phyloP scores from a whole-genome alignment of 2,113 vertebrate species.

The Gasterosteus aculeatus region DNA sequence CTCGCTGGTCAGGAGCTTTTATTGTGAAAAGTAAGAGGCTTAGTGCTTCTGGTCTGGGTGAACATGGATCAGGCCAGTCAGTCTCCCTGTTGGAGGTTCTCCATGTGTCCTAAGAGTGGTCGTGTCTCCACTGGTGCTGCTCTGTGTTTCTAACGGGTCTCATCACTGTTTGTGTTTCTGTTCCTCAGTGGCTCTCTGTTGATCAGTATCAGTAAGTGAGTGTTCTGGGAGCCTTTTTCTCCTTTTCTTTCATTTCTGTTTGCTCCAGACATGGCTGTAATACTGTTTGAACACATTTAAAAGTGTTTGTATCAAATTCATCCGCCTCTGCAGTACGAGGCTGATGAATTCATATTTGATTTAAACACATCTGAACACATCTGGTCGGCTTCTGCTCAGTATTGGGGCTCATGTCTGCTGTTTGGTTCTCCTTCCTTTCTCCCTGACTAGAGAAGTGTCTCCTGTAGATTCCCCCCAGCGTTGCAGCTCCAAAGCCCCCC shows the following conservation, averaged over 20 bases:
- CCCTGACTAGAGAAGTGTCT: background rate
- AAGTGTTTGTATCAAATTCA: background rate
- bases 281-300: slow-evolving; percentile 11
- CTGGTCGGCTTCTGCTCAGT: slow-evolving; percentile 10
- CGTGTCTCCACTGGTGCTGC: slow-evolving; percentile 4
- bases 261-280: slow-evolving; percentile 28
- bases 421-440: background rate
- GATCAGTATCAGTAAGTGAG: slow-evolving; percentile 84
- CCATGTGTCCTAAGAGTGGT: background rate
- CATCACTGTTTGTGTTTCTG: slow-evolving; percentile 47
- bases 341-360: background rate
- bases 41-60: too few relatives aligned
- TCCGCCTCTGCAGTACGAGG: too few relatives aligned
- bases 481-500: background rate
- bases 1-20: background rate
- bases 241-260: slow-evolving; percentile 21
- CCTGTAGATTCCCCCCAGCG: slow-evolving; percentile 17
- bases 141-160: slow-evolving; percentile 50
- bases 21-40: background rate
- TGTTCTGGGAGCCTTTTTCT: slow-evolving; percentile 47
- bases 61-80: background rate
- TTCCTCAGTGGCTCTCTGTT: slow-evolving; percentile 83
- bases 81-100: background rate
- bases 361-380: background rate
- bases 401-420: slow-evolving; percentile 32